Conservation (phyloP, 2,113 vertebrate species). For the Perca schrenkii region DNA sequence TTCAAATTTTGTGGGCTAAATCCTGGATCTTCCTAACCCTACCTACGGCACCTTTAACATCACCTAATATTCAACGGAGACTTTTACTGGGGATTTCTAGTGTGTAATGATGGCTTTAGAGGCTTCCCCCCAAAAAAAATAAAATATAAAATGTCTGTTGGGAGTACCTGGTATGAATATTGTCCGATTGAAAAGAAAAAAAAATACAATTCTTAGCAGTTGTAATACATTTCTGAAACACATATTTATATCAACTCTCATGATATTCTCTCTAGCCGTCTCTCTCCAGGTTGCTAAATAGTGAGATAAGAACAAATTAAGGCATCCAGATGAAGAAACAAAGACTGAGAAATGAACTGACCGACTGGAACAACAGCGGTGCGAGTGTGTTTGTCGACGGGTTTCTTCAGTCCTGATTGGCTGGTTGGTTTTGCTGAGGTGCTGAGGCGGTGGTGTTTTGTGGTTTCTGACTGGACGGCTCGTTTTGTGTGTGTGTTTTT, state of each 20-base stretch:
- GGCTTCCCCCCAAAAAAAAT: constrained; percentile 12
- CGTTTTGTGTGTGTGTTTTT: background rate
- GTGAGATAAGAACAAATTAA: constrained; percentile 71
- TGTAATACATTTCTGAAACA: constrained; percentile 17
- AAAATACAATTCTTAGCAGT: constrained; percentile 27
- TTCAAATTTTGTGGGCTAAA: too few relatives aligned
- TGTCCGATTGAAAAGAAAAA: constrained; percentile 23
- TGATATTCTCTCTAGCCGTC: constrained; percentile 13
- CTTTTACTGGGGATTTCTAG: constrained; percentile 30
- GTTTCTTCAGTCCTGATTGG: constrained; percentile 66
- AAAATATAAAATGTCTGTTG: background rate
- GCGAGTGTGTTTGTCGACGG: constrained; percentile 11
- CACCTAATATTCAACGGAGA: constrained; percentile 45
- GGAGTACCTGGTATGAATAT: constrained; percentile 10
- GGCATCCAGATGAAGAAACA: constrained; percentile 76
- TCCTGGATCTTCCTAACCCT: too few relatives aligned
- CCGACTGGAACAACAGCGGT: constrained; percentile 28
- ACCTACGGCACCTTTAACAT: background rate
- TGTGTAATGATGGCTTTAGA: constrained; percentile 57
- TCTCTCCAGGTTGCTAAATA: constrained; percentile 44
- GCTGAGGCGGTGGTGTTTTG: constrained; percentile 55
- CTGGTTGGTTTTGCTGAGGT: constrained; percentile 71
- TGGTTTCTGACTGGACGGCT: constrained; percentile 50
- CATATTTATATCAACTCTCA: constrained; percentile 5
- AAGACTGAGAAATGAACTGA: constrained; percentile 42